phyloP scores from a whole-genome alignment of 2,888 invertebrate species.

The Oligia latruncula region DNA sequence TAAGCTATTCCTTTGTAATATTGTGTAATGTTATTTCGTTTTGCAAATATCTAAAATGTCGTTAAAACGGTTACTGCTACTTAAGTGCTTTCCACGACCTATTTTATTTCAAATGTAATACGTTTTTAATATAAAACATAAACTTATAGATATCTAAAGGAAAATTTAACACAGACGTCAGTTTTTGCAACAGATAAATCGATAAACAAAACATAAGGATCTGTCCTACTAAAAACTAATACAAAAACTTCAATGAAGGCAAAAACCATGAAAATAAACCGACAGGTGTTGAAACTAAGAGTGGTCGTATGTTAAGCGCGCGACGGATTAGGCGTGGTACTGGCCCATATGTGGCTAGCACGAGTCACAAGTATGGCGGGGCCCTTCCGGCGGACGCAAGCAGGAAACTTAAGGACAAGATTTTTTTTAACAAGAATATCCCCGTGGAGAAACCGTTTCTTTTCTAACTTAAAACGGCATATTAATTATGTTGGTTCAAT shows the following conservation, averaged over 20 bases:
- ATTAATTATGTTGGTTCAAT: constrained; percentile 10
- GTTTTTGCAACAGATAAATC: constrained; percentile 4
- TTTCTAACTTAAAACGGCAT: constrained; percentile 20
- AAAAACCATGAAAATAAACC: constrained; percentile 74
- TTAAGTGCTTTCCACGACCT: constrained; percentile 16
- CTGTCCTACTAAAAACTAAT: neutral
- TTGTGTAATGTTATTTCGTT: constrained; percentile 37
- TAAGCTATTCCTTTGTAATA: constrained; percentile 56
- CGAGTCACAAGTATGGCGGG: constrained; percentile 73
- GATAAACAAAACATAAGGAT: constrained; percentile 1
- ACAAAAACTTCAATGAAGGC: constrained; percentile 14
- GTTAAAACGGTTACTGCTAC: constrained; percentile 28
- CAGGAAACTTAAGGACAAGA: constrained; percentile 64
- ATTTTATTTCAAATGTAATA: constrained; percentile 16
- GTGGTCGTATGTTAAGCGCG: constrained; percentile 69
- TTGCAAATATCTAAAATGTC: constrained; percentile 22
- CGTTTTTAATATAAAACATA: neutral
- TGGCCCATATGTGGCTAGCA: constrained; percentile 72
- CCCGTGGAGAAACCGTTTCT: constrained; percentile 28
- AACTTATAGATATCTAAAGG: neutral
- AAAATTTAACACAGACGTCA: neutral
- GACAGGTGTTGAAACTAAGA: constrained; percentile 72
- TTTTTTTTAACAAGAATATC: constrained; percentile 55
- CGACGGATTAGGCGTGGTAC: constrained; percentile 77
- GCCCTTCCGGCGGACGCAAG: constrained; percentile 82